phyloP scores from a whole-genome alignment of 2,113 vertebrate genomes.

The Sorex araneus region DNA sequence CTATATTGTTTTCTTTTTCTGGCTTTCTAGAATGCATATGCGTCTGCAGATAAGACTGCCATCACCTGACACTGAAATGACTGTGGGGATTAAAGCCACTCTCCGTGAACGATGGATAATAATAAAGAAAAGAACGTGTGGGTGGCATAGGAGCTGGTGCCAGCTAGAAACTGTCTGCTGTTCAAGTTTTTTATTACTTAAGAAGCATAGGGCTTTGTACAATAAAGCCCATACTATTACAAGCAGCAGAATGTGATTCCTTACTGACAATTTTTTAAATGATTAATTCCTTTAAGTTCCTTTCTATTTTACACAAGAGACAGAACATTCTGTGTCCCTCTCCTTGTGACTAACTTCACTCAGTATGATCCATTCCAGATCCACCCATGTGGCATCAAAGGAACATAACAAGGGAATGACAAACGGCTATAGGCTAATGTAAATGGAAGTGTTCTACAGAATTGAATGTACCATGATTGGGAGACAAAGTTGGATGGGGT shows the following conservation, averaged over 20 bases:
- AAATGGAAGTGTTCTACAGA: too few relatives aligned
- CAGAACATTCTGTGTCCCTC: too few relatives aligned
- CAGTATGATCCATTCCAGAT: too few relatives aligned
- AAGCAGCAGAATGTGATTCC: neutral
- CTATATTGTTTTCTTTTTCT: neutral
- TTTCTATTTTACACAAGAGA: too few relatives aligned
- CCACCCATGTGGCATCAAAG: too few relatives aligned
- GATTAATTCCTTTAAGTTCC: neutral
- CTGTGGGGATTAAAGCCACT: neutral
- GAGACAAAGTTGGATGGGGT: too few relatives aligned
- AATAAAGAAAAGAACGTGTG: fast-evolving
- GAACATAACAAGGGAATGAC: too few relatives aligned
- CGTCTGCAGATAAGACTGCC: neutral
- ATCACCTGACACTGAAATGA: neutral
- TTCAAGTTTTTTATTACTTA: neutral
- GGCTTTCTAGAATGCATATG: neutral
- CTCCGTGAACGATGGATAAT: neutral
- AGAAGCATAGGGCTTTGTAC: neutral
- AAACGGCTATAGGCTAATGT: too few relatives aligned
- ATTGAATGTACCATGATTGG: too few relatives aligned
- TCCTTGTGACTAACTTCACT: too few relatives aligned
- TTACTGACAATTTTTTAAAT: neutral
- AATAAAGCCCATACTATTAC: neutral
- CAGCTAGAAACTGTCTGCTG: neutral
- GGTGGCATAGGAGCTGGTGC: neutral